phyloP scores from a whole-genome alignment of 1,140 invertebrate genomes.

The Aleiodes sp. region DNA sequence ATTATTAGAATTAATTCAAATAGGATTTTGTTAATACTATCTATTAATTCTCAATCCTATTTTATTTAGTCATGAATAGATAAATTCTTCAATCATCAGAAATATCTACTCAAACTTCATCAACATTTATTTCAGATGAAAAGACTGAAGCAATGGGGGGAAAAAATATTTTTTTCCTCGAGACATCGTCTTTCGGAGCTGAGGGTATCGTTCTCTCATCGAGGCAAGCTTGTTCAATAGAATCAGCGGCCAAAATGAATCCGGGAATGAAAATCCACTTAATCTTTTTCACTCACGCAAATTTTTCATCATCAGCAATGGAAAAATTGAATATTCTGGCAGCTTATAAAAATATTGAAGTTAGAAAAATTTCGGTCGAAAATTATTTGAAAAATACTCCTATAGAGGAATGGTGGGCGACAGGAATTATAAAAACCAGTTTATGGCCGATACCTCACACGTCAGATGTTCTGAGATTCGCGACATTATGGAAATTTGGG shows the following conservation, averaged over 20 bases:
- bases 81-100: no score
- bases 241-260: conserved; percentile 73
- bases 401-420: conserved; percentile 69
- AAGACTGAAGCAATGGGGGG: conserved; percentile 7
- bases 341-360: conserved; percentile 42
- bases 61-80: no score
- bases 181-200: conserved; percentile 66
- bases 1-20: no score
- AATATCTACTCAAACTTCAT: no score
- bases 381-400: conserved; percentile 71
- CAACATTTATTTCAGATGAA: neutral
- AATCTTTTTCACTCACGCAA: conserved; percentile 66
- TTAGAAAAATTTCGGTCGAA: conserved; percentile 65
- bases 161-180: conserved; percentile 69
- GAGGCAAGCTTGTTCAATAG: conserved; percentile 74
- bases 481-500: conserved; percentile 80
- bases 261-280: conserved; percentile 69
- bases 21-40: no score
- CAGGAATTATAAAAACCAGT: conserved; percentile 66
- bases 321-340: conserved; percentile 60
- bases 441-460: conserved; percentile 70
- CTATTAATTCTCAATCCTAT: no score
- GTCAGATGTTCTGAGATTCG: conserved; percentile 76
- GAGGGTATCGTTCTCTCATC: conserved; percentile 60
- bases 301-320: conserved; percentile 50